Conservation (phyloP, 2,113 vertebrate species). For the Anser cygnoides region DNA sequence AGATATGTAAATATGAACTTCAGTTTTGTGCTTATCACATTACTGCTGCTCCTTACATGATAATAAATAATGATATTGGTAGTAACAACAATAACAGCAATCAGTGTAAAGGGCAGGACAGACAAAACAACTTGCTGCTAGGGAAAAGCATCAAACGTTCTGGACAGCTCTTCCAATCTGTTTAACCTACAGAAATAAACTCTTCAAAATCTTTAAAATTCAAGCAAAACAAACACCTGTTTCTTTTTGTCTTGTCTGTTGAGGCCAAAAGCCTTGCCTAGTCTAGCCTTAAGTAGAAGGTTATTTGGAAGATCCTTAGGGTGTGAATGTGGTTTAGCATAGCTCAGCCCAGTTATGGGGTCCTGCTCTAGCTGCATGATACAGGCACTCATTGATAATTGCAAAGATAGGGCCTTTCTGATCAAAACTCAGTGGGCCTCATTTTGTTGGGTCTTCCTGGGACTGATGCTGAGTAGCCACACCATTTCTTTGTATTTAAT, state of each 20-base stretch:
- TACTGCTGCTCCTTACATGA: background rate
- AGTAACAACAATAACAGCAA: background rate
- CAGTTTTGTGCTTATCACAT: background rate
- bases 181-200: background rate
- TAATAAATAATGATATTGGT: background rate
- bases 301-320: background rate
- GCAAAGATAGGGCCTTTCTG: constrained; percentile 27
- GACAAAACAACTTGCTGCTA: background rate
- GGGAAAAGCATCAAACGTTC: background rate
- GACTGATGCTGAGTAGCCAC: background rate
- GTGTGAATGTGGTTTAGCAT: background rate
- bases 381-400: background rate
- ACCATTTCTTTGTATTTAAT: constrained; percentile 14
- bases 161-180: background rate
- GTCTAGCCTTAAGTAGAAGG: background rate
- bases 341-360: background rate
- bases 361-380: background rate
- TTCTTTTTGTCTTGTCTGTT: background rate
- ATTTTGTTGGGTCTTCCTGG: constrained; percentile 29
- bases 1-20: background rate
- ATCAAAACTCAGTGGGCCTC: constrained; percentile 40
- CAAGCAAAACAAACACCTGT: background rate
- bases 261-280: background rate
- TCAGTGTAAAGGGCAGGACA: background rate
- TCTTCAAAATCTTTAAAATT: background rate